Evolutionary conservation across 1,140 invertebrate genomes (phyloP).

Genomic region (Drosophila ercepeae): DNA sequence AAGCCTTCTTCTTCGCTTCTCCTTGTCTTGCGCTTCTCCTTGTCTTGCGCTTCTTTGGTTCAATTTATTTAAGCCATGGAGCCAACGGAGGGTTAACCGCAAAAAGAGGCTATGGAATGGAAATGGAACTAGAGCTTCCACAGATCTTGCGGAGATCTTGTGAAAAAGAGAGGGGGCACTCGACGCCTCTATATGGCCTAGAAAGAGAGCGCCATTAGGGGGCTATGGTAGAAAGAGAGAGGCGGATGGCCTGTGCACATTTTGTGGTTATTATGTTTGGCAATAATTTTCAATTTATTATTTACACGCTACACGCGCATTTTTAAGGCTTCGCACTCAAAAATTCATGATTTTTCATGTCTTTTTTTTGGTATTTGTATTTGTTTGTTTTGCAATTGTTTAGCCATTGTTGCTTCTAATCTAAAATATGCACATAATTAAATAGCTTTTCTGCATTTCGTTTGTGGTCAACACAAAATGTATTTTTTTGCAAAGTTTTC

Average conservation of each 20-base stretch:
- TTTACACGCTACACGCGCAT: constrained; percentile 58
- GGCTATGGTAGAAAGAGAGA: background rate
- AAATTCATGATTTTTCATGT: constrained; percentile 58
- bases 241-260: constrained; percentile 33
- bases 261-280: constrained; percentile 63
- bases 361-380: constrained; percentile 24
- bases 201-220: too few species aligned
- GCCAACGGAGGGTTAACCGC: constrained; percentile 47
- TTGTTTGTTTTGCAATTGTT: constrained; percentile 14
- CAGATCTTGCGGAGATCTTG: constrained; percentile 7
- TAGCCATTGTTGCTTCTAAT: constrained; percentile 38
- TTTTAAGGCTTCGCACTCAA: constrained; percentile 69
- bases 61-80: constrained; percentile 64
- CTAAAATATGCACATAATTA: constrained; percentile 74
- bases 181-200: background rate
- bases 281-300: constrained; percentile 61
- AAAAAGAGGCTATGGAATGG: constrained; percentile 51
- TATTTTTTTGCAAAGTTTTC: constrained; percentile 34
- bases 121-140: constrained; percentile 55
- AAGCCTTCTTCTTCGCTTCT: constrained; percentile 19
- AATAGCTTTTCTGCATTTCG: constrained; percentile 36
- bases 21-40: too few species aligned
- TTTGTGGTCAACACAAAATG: constrained; percentile 41
- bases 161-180: too few species aligned
- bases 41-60: background rate